phyloP scores from a whole-genome alignment of 1,140 invertebrate genomes.

The Varroa destructor region DNA sequence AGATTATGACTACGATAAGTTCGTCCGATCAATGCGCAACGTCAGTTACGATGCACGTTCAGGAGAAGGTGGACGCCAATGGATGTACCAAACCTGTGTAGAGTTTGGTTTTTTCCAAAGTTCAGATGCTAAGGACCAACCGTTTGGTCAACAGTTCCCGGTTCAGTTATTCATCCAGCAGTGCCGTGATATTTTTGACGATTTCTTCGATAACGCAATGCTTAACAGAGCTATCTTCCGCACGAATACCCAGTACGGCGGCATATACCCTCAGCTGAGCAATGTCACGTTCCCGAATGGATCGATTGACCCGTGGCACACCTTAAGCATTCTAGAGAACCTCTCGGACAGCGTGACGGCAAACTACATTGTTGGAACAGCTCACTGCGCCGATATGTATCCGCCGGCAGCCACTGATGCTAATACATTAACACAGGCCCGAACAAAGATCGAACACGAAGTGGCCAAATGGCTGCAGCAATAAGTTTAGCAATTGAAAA shows the following conservation, averaged over 20 bases:
- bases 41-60: conserved; percentile 48
- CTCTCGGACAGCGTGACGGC: conserved; percentile 38
- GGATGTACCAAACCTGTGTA: conserved; percentile 88
- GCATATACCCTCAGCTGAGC: conserved; percentile 51
- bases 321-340: conserved; percentile 46
- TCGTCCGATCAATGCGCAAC: conserved; percentile 57
- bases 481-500: not conserved
- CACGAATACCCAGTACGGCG: conserved; percentile 70
- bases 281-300: conserved; percentile 77
- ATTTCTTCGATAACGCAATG: conserved; percentile 49
- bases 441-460: conserved; percentile 36
- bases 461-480: conserved; percentile 38
- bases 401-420: conserved; percentile 38
- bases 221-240: conserved; percentile 50
- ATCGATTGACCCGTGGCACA: conserved; percentile 84
- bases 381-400: conserved; percentile 44
- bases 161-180: conserved; percentile 64
- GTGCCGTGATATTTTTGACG: conserved; percentile 63
- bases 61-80: conserved; percentile 50
- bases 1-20: conserved; percentile 65
- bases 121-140: conserved; percentile 53
- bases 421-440: conserved; percentile 36
- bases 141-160: conserved; percentile 64
- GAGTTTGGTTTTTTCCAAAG: conserved; percentile 92
- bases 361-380: conserved; percentile 39